These are phyloP conservation scores for Aplochiton taeniatus DNA, from an alignment of 2,797 vertebrate species.

Conservation along the genomic window DNA sequence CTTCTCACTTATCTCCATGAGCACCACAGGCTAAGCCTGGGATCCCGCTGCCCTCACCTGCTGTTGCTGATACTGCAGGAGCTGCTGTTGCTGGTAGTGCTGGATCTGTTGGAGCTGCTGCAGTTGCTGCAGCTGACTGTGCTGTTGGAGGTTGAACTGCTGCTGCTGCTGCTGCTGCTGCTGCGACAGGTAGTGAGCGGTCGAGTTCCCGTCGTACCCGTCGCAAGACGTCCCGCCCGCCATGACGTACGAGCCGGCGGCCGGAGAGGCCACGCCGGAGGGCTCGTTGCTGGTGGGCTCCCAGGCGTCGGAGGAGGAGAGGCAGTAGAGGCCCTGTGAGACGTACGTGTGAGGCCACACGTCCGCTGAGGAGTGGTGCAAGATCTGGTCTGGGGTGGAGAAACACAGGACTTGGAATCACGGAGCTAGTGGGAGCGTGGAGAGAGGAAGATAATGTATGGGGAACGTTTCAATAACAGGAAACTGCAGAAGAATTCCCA, in stretches of 20 bases:
- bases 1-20: too few relatives aligned
- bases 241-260: conserved; percentile 85
- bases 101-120: conserved; percentile 85
- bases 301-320: conserved; percentile 97
- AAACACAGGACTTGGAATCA: conserved; percentile 27
- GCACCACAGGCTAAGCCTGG: too few relatives aligned
- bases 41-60: conserved; percentile 59
- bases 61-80: conserved; percentile 82
- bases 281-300: conserved; percentile 90
- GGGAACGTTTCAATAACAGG: too few relatives aligned
- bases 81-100: conserved; percentile 83
- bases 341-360: conserved; percentile 98
- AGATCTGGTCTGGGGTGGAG: conserved; percentile 80
- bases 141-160: conserved; percentile 79
- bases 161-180: conserved; percentile 76
- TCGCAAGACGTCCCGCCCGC: conserved; percentile 74
- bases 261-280: conserved; percentile 89
- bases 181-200: conserved; percentile 85
- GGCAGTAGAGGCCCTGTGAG: conserved; percentile 98
- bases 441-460: neutral
- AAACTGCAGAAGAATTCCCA: too few relatives aligned
- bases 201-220: conserved; percentile 85
- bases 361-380: conserved; percentile 92
- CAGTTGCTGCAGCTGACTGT: conserved; percentile 83
- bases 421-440: neutral